Evolutionary conservation across 2,113 vertebrate genomes (phyloP), one percentile per base, ranked within the genome.

Genomic region (Forbesichthys agassizii): DNA sequence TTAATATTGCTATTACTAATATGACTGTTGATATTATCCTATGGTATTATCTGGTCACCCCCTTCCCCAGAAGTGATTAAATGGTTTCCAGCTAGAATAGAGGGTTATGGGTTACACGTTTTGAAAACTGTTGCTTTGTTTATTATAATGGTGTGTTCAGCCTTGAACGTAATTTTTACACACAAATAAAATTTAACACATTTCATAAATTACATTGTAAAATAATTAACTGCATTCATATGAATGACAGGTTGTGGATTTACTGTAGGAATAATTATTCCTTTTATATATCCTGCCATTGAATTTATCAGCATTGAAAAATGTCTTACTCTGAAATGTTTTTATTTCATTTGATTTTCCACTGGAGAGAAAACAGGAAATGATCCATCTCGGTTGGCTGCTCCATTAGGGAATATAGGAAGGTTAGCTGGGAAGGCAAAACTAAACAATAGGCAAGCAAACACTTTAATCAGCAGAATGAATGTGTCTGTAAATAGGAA

Each of bases 381-480:
- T 11, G 54, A 48, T 58, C 46, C 0, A 33, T 74, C 46, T 64
- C 59, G 47, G 12, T 33, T 46, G 27, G 55, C 60, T 47, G 56
- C 56, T 69, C 66, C 53, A 71, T 54, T 64, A 63, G 12, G 53
- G 59, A 57, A 68, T 52, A 66, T 16, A 3, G 48, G 42, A 46
- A 52, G 49, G n/a, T 61, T 47, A 53, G 62, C 67, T 54, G 33
- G 47, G 33, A 14, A 58, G 52, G 61, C 36, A 60, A 55, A 73
- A 68, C 48, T 57, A 71, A 71, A 74, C 20, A 71, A 71, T n/a
- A 11, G 33, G 27, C 36, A 51, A 70, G 54, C 52, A 59, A 61
- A 0, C 2, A 51, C 59, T 78, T 69, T 68, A 73, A 81, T 75
- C 68, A 58, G 59, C 52, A 62, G 64, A 71, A 75, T 67, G 3